Base-by-base conservation (phyloP, 2,888 invertebrate genomes). In the Lymantria dispar region DNA sequence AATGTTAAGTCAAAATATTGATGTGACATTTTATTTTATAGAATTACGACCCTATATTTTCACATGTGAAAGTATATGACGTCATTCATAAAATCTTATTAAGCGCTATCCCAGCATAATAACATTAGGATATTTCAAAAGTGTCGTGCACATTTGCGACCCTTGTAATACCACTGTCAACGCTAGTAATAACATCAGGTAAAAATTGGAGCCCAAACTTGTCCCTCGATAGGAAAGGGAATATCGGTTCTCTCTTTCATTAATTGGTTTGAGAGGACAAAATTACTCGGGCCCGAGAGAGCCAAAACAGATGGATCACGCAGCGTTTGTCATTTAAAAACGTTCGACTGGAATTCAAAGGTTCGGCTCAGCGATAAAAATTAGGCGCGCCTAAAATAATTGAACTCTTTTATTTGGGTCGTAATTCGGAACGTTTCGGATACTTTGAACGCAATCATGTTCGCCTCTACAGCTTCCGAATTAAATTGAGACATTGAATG, bases 401-500 rank as follows among this genome's bases (percentile, higher is more conserved):
- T 78, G 74, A 68, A 72, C 71, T 73, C 75, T 77, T 80, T 77
- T 78, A 79, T 80, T 78, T 70, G 65, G 70, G 62, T 67, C 72
- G 72, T 74, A 76, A 77, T 72, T 70, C 60, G 48, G 54, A 66
- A 66, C 68, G 63, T 67, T 63, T 63, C 63, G 68, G 75, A 75
- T 74, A 76, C 72, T 79, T 76, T 70, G 78, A 79, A 80, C 72
- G 78, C 76, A 83, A 85, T 83, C 80, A 76, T 76, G 77, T 78
- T 72, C 66, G 72, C 73, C 71, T 68, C 63, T 64, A 70, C 61
- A 65, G 64, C 62, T 66, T 62, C 67, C 53, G 77, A 78, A 72
- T 83, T 77, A 78, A 85, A 89, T 88, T 89, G 84, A 89, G 87
- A 87, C 86, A 83, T 87, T 84, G 78, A 81, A 83, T 83, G 85